Conservation (phyloP, 1,140 invertebrate genomes). For the Calosoma granatense region DNA sequence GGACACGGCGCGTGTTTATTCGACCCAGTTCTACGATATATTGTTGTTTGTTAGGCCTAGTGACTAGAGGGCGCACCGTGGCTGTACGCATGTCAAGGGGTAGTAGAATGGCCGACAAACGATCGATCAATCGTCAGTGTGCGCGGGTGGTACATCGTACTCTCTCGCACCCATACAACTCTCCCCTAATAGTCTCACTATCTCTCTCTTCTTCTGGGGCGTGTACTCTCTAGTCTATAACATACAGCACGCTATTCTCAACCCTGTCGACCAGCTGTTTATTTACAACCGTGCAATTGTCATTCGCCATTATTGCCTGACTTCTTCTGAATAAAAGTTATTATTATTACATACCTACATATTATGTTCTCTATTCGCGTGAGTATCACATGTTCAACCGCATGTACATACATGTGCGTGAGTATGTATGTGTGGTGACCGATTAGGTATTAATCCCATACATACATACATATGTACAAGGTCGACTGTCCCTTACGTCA, state of each 20-base stretch:
- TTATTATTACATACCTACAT: too few relatives aligned
- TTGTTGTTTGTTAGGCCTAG: conserved; percentile 2
- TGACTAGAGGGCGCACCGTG: background rate
- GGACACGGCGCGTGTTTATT: conserved; percentile 5
- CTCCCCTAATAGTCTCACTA: background rate
- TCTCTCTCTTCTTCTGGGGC: background rate
- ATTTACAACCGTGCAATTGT: background rate
- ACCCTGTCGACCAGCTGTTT: conserved; percentile 2
- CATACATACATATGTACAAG: too few relatives aligned
- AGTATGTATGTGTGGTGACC: too few relatives aligned
- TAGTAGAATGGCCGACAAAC: conserved; percentile 1
- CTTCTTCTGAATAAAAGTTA: background rate
- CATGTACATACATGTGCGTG: too few relatives aligned
- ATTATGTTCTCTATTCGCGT: too few relatives aligned
- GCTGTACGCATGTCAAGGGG: conserved; percentile 1
- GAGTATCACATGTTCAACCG: too few relatives aligned
- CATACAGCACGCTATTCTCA: background rate
- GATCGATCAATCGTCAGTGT: background rate
- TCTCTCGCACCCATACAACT: background rate
- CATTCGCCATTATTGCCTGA: background rate
- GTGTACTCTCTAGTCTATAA: background rate
- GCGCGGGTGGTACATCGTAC: background rate
- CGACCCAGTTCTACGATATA: background rate
- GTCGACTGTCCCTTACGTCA: background rate
- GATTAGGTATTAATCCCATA: too few relatives aligned